A percentile compares a stretch with the other conserved stretches of the same genome.
Evolutionary conservation across 2,797 vertebrate genomes (phyloP).

Genomic region (Pseudochirops cupreus): DNA sequence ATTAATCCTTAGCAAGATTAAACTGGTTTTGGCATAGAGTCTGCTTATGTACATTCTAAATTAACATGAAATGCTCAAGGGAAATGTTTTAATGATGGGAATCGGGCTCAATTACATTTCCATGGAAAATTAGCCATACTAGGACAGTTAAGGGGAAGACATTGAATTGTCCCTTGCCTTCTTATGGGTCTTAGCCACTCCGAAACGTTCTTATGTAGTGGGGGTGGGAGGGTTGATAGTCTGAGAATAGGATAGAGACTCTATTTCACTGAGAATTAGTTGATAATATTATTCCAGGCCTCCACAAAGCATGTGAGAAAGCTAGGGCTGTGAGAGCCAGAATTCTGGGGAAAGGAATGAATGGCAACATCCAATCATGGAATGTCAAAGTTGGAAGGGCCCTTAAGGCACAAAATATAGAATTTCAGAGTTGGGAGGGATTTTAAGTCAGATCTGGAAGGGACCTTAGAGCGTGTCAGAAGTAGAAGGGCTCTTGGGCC

Average conservation of each 20-base stretch:
- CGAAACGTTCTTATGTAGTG: neutral
- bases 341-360: neutral
- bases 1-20: constrained; percentile 58
- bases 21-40: constrained; percentile 36
- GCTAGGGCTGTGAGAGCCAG: neutral
- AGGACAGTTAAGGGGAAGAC: neutral
- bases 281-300: neutral
- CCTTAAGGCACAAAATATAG: neutral
- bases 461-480: neutral
- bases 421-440: neutral
- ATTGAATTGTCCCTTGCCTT: neutral
- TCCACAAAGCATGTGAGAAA: neutral
- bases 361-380: neutral
- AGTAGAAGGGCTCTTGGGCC: neutral
- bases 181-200: constrained; percentile 51
- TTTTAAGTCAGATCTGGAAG: neutral
- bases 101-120: constrained; percentile 70
- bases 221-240: neutral
- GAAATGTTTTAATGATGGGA: constrained; percentile 53
- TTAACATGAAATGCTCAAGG: constrained; percentile 70
- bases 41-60: constrained; percentile 66
- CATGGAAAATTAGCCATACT: constrained; percentile 72
- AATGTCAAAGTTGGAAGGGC: neutral
- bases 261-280: neutral
- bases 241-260: neutral